These are phyloP conservation scores for Drosophila recens DNA, from an alignment of 2,888 invertebrate genomes.

Conservation along the genomic window DNA sequence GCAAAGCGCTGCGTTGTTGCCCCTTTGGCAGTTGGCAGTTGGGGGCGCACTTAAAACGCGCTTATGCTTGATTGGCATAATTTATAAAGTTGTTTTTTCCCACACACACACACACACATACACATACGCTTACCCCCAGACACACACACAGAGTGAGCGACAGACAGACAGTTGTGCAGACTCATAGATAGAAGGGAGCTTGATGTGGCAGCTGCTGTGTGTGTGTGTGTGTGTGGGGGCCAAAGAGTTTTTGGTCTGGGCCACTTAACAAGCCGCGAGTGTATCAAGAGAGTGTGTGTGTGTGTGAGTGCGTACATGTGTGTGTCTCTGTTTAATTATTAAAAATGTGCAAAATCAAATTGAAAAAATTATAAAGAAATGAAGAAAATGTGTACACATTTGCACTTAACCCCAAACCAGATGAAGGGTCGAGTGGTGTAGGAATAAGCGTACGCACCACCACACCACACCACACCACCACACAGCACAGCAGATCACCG, in stretches of 20 bases:
- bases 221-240: not conserved
- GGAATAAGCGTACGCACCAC: not conserved
- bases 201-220: slow-evolving; percentile 5
- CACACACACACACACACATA: slow-evolving; percentile 9
- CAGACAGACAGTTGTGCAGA: slow-evolving; percentile 43
- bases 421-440: too few relatives aligned
- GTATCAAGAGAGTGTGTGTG: slow-evolving; percentile 23
- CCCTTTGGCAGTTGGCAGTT: slow-evolving; percentile 48
- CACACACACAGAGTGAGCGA: slow-evolving; percentile 9
- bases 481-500: slow-evolving; percentile 1
- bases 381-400: slow-evolving; percentile 54
- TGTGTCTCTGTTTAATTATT: slow-evolving; percentile 58
- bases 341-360: slow-evolving; percentile 66
- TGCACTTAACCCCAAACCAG: slow-evolving; percentile 67
- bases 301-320: not conserved
- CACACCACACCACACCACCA: not conserved
- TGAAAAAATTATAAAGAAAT: slow-evolving; percentile 36
- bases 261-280: slow-evolving; percentile 39
- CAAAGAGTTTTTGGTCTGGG: slow-evolving; percentile 26
- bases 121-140: slow-evolving; percentile 3
- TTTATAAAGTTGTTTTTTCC: slow-evolving; percentile 67
- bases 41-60: slow-evolving; percentile 71
- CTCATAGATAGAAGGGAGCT: slow-evolving; percentile 32
- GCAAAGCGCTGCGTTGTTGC: slow-evolving; percentile 13
- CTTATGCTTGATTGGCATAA: slow-evolving; percentile 77